These are phyloP conservation scores for Gasterosteus aculeatus DNA, from an alignment of 2,113 vertebrate genomes.

Conservation along the genomic window DNA sequence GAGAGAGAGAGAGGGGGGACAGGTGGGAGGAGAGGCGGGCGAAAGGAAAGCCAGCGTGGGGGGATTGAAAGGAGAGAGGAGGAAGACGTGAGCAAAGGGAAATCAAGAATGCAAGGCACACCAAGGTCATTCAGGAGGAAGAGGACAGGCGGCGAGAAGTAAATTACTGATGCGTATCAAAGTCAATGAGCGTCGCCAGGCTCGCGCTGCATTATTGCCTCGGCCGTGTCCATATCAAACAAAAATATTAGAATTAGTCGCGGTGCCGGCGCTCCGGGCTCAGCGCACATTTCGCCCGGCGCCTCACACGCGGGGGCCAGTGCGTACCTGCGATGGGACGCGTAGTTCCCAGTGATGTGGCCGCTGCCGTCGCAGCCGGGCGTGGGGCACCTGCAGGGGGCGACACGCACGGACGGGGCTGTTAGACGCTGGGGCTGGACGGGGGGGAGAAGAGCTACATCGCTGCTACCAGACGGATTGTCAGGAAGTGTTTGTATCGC, in stretches of 20 bases:
- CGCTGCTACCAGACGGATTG: not conserved
- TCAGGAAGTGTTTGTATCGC: too few relatives aligned
- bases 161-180: constrained; percentile 69
- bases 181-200: constrained; percentile 50
- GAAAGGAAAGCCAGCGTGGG: constrained; percentile 29
- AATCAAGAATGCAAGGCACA: constrained; percentile 75
- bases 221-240: constrained; percentile 62
- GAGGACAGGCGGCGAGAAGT: constrained; percentile 69
- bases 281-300: constrained; percentile 4
- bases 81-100: constrained; percentile 74
- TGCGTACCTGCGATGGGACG: constrained; percentile 96
- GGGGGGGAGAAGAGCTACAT: not conserved
- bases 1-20: constrained; percentile 62
- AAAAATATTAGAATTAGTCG: constrained; percentile 57
- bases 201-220: constrained; percentile 54
- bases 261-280: constrained; percentile 25
- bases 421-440: not conserved
- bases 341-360: constrained; percentile 99
- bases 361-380: constrained; percentile 98
- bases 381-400: constrained; percentile 90
- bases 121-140: constrained; percentile 74
- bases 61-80: constrained; percentile 44
- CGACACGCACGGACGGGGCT: not conserved
- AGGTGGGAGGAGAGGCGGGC: constrained; percentile 61
- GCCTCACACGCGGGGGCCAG: too few relatives aligned